Evolutionary conservation across 2,888 invertebrate genomes (phyloP), one percentile per base, ranked within the genome.

Genomic region (Eupithecia vulgata): DNA sequence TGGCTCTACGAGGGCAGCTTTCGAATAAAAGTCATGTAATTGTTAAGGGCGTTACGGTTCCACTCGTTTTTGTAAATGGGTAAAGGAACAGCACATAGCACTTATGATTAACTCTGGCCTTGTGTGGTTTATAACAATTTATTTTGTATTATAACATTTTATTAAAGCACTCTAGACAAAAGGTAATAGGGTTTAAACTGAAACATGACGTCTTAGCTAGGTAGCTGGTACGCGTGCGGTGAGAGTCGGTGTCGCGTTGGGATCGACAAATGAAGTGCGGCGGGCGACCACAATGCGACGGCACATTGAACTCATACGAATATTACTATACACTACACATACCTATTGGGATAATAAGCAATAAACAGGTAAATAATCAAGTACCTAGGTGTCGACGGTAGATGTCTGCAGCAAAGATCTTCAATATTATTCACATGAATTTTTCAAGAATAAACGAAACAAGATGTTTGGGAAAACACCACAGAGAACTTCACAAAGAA

Each of bases 261-360:
- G 5, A 68, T 65, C 34, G 64, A 64, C 67, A 74, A 73, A 45
- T 71, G 67, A 34, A 71, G 70, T 74, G 69, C 69, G 69, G 48
- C 62, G 69, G 61, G n/a, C 42, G 61, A 45, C 61, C 62, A 34
- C 68, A 30, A n/a, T 7, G 68, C 45, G 35, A n/a, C 35, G n/a
- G 10, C 10, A 5, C 21, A n/a, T n/a, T 37, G n/a, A 12, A 37
- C 10, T 64, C 34, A 10, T 12, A 57, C 25, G 12, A 25, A 57
- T 57, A 25, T 57, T 25, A 13, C 48, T 52, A n/a, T n/a, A n/a
- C n/a, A n/a, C n/a, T n/a, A n/a, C n/a, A n/a, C n/a, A n/a, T n/a
- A n/a, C 40, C 1, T 48, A 48, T 8, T n/a, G 15, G 8, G n/a
- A 2, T 8, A 48, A n/a, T 0, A 48, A 57, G 48, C 0, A 48